Conservation (phyloP, 2,888 invertebrate species). For the Rugalucina vietnamica region DNA sequence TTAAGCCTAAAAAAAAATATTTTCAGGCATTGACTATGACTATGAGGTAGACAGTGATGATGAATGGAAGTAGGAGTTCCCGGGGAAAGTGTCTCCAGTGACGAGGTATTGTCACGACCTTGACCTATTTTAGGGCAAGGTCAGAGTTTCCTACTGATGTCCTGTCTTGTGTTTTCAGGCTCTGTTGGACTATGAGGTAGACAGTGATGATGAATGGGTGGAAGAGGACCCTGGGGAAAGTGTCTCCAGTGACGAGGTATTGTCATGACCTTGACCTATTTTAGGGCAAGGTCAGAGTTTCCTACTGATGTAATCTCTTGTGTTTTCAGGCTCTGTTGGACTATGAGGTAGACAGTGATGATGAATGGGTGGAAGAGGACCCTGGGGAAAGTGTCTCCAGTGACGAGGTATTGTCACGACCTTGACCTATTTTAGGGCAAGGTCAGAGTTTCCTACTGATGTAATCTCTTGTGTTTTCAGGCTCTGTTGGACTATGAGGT, state of each 20-base stretch:
- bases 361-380: conserved; percentile 97
- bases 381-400: conserved; percentile 95
- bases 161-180: no score
- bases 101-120: no score
- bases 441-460: no score
- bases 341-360: conserved; percentile 97
- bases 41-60: conserved; percentile 98
- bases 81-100: conserved; percentile 94
- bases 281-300: no score
- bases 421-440: no score
- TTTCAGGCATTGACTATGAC: conserved; percentile 87
- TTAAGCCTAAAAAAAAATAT: no score
- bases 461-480: no score
- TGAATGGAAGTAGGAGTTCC: conserved; percentile 97
- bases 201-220: conserved; percentile 99
- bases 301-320: no score
- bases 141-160: no score
- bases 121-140: no score
- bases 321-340: conserved; percentile 87
- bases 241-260: conserved; percentile 92
- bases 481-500: conserved; percentile 93
- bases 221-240: conserved; percentile 96
- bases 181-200: conserved; percentile 94
- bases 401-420: conserved; percentile 92
- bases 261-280: no score